Evolutionary conservation across 2,113 vertebrate species (phyloP), one percentile per base, ranked within the genome.

Genomic region (Clarias magur): DNA sequence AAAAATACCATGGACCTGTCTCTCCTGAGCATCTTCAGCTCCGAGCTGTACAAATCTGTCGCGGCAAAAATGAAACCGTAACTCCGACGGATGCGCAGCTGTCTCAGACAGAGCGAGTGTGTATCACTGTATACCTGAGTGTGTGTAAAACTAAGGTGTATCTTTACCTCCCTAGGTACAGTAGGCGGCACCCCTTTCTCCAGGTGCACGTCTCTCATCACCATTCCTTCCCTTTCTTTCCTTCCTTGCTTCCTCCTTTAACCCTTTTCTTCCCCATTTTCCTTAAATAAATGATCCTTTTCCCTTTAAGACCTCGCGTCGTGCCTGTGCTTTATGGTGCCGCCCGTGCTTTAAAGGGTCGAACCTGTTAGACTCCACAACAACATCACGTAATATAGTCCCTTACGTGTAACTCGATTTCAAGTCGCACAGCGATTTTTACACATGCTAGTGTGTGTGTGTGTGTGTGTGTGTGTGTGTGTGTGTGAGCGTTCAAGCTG

Each of bases 11-110:
- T 30, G 38, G 56, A 34, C 57, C 25, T 70, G 63, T 81, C 65
- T 84, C 84, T 86, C 84, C 34, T 79, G 53, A 83, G 79, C 70
- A 78, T 72, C 85, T 86, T 84, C 88, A 75, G 75, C 88, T 75
- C 88, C 17, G 62, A 65, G 85, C 82, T 60, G 80, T 86, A 89
- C 80, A 89, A 89, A n/a, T 86, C 82, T 86, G 85, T 89, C 62
- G 59, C 85, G 81, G 88, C 78, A 86, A 87, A 89, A 89, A 89
- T 88, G 82, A 90, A 91, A 90, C 91, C 86, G 89, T 93, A 92
- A 93, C 90, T 92, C 91, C 91, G 90, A 92, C 90, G 70, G 89
- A 93, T 93, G 90, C 91, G 93, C 91, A 92, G 88, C 91, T 91
- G 90, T 87, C 92, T 91, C 90, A 1, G 82, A 88, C 93, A 89